phyloP scores from a whole-genome alignment of 2,888 invertebrate genomes.

The Ochlodes sylvanus region DNA sequence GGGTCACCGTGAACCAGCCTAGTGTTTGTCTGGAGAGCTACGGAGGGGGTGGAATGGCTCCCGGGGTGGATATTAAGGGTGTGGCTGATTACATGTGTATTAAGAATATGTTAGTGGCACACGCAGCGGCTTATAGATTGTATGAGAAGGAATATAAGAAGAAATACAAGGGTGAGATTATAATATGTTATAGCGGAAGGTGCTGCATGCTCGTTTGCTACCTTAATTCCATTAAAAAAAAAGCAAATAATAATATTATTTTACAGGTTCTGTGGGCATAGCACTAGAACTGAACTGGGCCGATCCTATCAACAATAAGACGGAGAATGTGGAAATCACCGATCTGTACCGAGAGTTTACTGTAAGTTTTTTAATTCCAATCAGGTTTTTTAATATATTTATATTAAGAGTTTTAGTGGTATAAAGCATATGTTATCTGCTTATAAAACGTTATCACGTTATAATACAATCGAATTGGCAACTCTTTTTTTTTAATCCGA shows the following conservation, averaged over 20 bases:
- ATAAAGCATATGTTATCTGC: too few species aligned
- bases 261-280: conserved; percentile 70
- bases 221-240: too few species aligned
- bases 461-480: too few species aligned
- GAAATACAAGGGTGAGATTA: conserved; percentile 59
- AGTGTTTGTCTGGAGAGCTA: conserved; percentile 77
- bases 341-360: conserved; percentile 63
- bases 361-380: conserved; percentile 52
- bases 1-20: conserved; percentile 87
- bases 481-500: too few species aligned
- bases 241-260: not conserved
- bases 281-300: conserved; percentile 64
- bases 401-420: too few species aligned
- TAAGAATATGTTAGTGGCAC: conserved; percentile 84
- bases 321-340: conserved; percentile 64
- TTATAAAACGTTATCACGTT: too few species aligned
- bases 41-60: conserved; percentile 60
- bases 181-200: too few species aligned
- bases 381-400: not conserved
- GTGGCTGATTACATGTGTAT: conserved; percentile 81
- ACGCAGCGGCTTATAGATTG: conserved; percentile 79
- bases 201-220: too few species aligned
- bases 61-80: conserved; percentile 65
- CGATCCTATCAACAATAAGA: conserved; percentile 58
- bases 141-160: conserved; percentile 68